Percentiles rank a stretch among this genome's conserved stretches.
phyloP scores from a whole-genome alignment of 2,113 vertebrate species.

The Orcinus orca region DNA sequence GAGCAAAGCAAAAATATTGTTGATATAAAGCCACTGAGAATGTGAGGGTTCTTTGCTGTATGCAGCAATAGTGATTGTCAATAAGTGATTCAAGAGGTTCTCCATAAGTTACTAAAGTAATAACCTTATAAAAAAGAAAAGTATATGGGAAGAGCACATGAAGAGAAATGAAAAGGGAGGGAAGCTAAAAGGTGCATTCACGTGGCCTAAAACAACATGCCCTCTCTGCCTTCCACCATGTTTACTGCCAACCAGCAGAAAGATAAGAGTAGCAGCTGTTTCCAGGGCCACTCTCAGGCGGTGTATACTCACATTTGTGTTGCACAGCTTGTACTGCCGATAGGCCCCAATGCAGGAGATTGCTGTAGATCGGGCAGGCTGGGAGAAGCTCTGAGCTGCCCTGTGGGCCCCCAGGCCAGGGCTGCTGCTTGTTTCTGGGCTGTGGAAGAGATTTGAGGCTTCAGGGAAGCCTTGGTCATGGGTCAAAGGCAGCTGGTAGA shows the following conservation, averaged over 20 bases:
- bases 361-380: constrained; percentile 80
- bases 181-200: not conserved
- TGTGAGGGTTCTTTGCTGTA: not conserved
- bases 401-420: not conserved
- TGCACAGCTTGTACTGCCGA: constrained; percentile 91
- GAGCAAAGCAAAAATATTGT: not conserved
- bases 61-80: not conserved
- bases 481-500: constrained; percentile 82
- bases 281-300: rapidly evolving
- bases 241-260: not conserved
- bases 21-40: not conserved
- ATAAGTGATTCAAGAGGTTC: not conserved
- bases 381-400: constrained; percentile 72
- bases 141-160: not conserved
- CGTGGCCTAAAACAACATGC: not conserved
- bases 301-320: constrained; percentile 86
- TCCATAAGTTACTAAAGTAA: not conserved
- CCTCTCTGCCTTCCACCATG: rapidly evolving
- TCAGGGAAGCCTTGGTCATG: constrained; percentile 72
- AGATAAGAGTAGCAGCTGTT: rapidly evolving
- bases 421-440: constrained; percentile 60
- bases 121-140: not conserved
- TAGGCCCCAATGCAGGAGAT: constrained; percentile 85
- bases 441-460: constrained; percentile 75
- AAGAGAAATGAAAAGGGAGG: not conserved